Conservation (phyloP, 2,113 vertebrate genomes). For the Dasypus novemcinctus region DNA sequence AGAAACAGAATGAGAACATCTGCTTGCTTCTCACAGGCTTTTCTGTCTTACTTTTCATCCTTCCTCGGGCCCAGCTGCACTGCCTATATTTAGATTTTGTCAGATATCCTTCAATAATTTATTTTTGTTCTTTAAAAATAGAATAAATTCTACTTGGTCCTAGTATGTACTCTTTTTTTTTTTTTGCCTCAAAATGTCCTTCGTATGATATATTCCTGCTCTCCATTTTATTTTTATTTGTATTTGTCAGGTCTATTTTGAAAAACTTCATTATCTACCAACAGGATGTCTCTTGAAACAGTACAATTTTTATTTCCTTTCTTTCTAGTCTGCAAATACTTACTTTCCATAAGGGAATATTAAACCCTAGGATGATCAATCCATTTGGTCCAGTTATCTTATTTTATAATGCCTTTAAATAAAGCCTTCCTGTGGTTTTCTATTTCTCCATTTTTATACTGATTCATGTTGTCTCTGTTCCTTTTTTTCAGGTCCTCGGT, state of each 20-base stretch:
- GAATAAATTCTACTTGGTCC: not conserved
- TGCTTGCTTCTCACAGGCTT: not conserved
- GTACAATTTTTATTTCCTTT: not conserved
- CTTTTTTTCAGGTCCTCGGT: not conserved
- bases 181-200: not conserved
- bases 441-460: not conserved
- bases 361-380: not conserved
- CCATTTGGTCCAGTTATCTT: not conserved
- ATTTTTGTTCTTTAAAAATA: not conserved
- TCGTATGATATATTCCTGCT: not conserved
- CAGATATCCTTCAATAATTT: not conserved
- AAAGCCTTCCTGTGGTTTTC: not conserved
- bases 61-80: not conserved
- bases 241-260: not conserved
- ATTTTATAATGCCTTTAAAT: not conserved
- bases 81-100: not conserved
- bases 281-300: not conserved
- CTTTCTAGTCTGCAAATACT: not conserved
- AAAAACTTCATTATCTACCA: not conserved
- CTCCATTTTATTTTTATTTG: not conserved
- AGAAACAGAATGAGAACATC: too few species aligned
- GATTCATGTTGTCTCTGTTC: not conserved
- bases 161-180: not conserved
- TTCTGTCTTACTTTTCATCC: not conserved
- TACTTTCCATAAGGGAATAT: not conserved